Base-by-base conservation (phyloP, 2,888 invertebrate species). In the Aporophyla nigra region DNA sequence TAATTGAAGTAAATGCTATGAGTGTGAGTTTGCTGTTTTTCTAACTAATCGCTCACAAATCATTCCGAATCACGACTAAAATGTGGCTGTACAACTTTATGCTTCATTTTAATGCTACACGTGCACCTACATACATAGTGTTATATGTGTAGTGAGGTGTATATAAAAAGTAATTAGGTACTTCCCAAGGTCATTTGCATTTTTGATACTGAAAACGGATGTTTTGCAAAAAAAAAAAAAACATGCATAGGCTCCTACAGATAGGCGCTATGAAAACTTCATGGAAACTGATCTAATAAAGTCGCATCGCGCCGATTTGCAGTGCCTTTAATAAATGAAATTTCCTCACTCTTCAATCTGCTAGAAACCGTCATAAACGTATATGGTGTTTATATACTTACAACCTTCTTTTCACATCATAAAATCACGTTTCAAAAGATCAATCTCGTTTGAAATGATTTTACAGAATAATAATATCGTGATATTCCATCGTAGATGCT, bases 371-470 rank as follows among this genome's bases (percentile, higher is more conserved):
- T 69, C 27, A 6, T 49, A 59, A 68, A 62, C 5, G 7, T 7
- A 19, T 27, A 14, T 19, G 24, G 9, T 51, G 43, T 33, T 27
- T 21, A 66, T n/a, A 66, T 43, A 21, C 63, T 56, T 67, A 62
- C 33, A 59, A 51, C 6, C 33, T 19, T 61, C 63, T 51, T 66
- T 81, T 69, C 58, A 61, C 51, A 76, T 12, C 53, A 40, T 49
- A 63, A 76, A 67, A 61, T 73, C 24, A 66, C 61, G 7, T 66
- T 33, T 73, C 14, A 61, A 78, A 78, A 72, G 65, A 70, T 62
- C 51, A 76, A 83, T 83, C 67, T 80, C 16, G 6, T n/a, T 63
- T 51, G n/a, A 59, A 69, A 71, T 43, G n/a, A 54, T 61, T 74
- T 24, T 54, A 46, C 21, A 53, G 67, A 58, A 70, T 24, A n/a